These are phyloP conservation scores for Lepidotrigona ventralis DNA, from an alignment of 1,140 invertebrate genomes.

Conservation along the genomic window DNA sequence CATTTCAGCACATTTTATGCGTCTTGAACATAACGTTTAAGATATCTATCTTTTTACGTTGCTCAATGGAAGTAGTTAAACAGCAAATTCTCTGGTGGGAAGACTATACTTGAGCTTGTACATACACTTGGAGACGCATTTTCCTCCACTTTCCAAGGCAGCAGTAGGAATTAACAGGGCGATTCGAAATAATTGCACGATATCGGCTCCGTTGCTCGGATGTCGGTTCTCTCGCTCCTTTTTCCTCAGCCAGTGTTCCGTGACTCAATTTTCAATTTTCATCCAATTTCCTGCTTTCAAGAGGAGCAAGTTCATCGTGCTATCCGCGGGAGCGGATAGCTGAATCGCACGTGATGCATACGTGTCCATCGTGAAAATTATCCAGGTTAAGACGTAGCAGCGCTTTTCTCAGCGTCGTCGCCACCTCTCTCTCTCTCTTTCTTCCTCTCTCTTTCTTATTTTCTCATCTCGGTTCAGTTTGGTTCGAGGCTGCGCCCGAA, in stretches of 20 bases:
- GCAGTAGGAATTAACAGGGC: background rate
- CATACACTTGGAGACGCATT: background rate
- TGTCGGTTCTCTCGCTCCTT: background rate
- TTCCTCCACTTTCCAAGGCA: background rate
- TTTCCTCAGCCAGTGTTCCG: background rate
- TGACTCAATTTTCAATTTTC: conserved; percentile 44
- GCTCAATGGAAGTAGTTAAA: too few relatives aligned
- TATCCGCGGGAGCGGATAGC: too few relatives aligned
- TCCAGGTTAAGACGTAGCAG: background rate
- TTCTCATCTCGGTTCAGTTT: background rate
- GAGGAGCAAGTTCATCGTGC: background rate
- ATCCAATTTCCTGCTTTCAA: conserved; percentile 10
- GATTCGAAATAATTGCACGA: conserved; percentile 35
- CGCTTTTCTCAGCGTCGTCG: background rate
- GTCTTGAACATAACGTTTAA: background rate
- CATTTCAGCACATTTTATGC: background rate
- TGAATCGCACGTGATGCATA: background rate
- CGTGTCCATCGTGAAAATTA: conserved; percentile 7
- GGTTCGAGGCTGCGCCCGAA: conserved; percentile 13
- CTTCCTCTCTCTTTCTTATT: background rate
- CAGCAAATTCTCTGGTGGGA: too few relatives aligned
- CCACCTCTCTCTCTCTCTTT: background rate
- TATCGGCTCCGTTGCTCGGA: background rate
- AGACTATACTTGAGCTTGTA: too few relatives aligned
- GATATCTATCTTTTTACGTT: background rate